Base-by-base conservation (phyloP, 2,888 invertebrate genomes). In the Sericinus montela region DNA sequence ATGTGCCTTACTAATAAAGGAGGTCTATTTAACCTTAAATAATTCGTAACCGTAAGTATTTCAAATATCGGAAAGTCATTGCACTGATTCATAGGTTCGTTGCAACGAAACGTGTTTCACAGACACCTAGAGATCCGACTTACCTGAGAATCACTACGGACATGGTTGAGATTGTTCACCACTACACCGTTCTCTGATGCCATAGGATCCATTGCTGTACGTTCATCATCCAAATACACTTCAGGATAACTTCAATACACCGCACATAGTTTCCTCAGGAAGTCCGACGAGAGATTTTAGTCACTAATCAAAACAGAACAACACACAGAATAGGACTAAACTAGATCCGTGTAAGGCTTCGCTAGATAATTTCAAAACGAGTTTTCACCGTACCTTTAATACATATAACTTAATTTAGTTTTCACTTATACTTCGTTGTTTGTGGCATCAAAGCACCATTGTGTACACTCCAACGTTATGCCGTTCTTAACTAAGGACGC, bases 111-210 rank as follows among this genome's bases (percentile, higher is more conserved):
- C 85, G 79, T 80, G 86, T 83, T 84, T 78, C 66, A 75, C 73
- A 78, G 71, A 70, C 71, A 72, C 71, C 57, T 51, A 59, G 61
- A 62, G 61, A 60, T 55, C n/a, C 63, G 65, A 71, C 87, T 84
- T 81, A 88, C 88, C 88, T 88, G 88, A 69, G 87, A 85, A 53
- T 89, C 88, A 69, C 70, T 86, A 71, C 87, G 85, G 77, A 77
- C 83, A 66, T 88, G 88, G 73, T 85, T 85, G 75, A 87, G 73
- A 81, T 88, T 89, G 71, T 88, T 88, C 73, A 83, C 85, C 72
- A 85, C 76, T 67, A 84, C 74, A 67, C 85, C 87, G 78, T 77
- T 85, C 70, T 89, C 88, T 67, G 83, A 62, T 62, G 80, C 74
- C 77, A 83, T 80, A 63, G 80, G 77, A 81, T 88, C 88, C 88